phyloP scores from a whole-genome alignment of 2,113 vertebrate species.

The Sialia sialis region DNA sequence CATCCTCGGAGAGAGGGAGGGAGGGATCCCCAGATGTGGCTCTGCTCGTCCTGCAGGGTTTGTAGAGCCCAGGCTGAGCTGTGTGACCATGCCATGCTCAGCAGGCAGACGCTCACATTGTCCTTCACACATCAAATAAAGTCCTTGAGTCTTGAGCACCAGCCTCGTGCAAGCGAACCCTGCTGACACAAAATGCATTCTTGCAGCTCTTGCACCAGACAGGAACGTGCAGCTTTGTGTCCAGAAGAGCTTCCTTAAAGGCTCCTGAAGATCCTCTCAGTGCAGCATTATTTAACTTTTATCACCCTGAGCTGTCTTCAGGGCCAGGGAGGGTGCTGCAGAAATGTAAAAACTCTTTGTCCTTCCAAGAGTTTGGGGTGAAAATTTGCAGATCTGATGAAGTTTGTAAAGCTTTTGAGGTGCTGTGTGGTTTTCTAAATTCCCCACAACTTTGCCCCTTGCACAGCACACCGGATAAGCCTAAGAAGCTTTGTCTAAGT shows the following conservation, averaged over 20 bases:
- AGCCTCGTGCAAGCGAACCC: fast-evolving
- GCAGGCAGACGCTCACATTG: neutral
- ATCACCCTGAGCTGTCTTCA: neutral
- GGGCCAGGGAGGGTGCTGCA: neutral
- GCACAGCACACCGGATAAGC: fast-evolving
- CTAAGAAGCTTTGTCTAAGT: neutral
- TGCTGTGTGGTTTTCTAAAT: neutral
- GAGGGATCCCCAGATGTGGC: neutral
- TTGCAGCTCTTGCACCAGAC: neutral
- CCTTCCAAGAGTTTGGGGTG: neutral
- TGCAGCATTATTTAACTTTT: neutral
- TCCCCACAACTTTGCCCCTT: neutral
- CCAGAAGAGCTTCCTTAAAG: neutral
- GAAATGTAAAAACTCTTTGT: neutral
- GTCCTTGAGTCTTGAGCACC: neutral
- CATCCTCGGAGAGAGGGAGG: neutral
- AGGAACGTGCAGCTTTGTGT: neutral
- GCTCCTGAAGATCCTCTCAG: neutral
- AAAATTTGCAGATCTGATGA: neutral
- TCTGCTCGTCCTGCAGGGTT: neutral
- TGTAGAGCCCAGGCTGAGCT: neutral
- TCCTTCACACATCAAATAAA: neutral
- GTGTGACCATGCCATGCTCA: neutral
- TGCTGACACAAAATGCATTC: neutral
- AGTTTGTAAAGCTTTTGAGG: neutral